phyloP scores from a whole-genome alignment of 2,113 vertebrate genomes.

The Pongo pygmaeus region DNA sequence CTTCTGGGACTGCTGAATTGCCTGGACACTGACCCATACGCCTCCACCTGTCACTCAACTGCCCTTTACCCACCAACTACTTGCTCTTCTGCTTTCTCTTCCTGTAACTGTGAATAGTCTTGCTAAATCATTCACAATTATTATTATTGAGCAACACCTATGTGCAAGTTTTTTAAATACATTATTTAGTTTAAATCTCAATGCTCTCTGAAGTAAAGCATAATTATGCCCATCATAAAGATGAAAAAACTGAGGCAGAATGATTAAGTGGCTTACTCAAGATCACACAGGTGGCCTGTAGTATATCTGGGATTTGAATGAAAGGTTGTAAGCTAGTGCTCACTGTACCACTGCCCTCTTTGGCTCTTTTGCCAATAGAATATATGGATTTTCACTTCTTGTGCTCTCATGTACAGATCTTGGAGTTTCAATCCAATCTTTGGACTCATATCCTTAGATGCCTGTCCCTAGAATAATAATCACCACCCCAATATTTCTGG shows the following conservation, averaged over 20 bases:
- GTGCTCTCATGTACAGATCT: background rate
- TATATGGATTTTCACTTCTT: background rate
- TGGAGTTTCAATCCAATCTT: background rate
- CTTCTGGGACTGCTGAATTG: background rate
- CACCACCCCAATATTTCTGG: background rate
- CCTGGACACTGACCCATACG: too few species aligned
- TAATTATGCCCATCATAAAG: background rate
- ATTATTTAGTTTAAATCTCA: background rate
- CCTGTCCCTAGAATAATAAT: background rate
- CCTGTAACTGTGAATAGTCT: background rate
- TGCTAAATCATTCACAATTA: background rate
- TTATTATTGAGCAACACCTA: background rate
- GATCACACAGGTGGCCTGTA: too few species aligned
- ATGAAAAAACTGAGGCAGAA: background rate
- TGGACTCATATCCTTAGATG: background rate
- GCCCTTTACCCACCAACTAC: background rate
- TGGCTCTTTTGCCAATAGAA: background rate
- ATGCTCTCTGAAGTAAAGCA: background rate
- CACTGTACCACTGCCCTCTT: rapidly evolving
- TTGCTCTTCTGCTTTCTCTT: background rate
- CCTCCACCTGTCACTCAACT: background rate
- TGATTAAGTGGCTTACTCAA: background rate
- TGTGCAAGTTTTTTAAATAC: background rate
- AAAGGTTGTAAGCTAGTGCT: background rate
- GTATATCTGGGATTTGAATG: background rate